Conservation (phyloP, 2,888 invertebrate species). For the Dendrolimus houi region DNA sequence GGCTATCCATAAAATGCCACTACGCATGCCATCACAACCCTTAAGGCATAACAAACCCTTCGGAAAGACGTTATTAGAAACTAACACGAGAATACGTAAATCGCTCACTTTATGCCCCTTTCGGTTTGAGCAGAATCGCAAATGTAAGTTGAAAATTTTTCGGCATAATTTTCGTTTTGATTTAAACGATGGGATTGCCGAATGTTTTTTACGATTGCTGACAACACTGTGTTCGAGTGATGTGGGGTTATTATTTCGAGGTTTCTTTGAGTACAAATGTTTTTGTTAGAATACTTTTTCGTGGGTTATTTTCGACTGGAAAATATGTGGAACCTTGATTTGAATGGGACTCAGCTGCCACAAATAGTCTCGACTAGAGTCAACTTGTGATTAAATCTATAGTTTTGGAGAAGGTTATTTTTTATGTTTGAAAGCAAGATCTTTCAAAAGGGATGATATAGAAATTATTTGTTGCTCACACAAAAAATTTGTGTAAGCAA, state of each 20-base stretch:
- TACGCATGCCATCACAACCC: background rate
- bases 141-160: constrained; percentile 8
- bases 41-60: background rate
- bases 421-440: too few species aligned
- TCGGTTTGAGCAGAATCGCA: constrained; percentile 12
- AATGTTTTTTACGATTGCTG: background rate
- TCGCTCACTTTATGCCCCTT: constrained; percentile 31
- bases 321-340: too few species aligned
- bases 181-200: background rate
- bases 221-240: background rate
- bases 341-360: too few species aligned
- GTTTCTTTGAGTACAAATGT: background rate
- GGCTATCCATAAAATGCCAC: background rate
- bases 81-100: constrained; percentile 52
- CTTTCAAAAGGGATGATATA: too few species aligned
- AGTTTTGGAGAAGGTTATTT: too few species aligned
- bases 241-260: background rate
- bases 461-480: too few species aligned
- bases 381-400: too few species aligned
- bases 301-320: background rate
- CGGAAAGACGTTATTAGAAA: constrained; percentile 34
- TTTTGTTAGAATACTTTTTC: background rate
- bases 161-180: constrained; percentile 1
- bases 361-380: too few species aligned
- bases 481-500: too few species aligned